Evolutionary conservation across 2,113 vertebrate genomes (phyloP), one percentile per base, ranked within the genome.

Genomic region (Takifugu bimaculatus): DNA sequence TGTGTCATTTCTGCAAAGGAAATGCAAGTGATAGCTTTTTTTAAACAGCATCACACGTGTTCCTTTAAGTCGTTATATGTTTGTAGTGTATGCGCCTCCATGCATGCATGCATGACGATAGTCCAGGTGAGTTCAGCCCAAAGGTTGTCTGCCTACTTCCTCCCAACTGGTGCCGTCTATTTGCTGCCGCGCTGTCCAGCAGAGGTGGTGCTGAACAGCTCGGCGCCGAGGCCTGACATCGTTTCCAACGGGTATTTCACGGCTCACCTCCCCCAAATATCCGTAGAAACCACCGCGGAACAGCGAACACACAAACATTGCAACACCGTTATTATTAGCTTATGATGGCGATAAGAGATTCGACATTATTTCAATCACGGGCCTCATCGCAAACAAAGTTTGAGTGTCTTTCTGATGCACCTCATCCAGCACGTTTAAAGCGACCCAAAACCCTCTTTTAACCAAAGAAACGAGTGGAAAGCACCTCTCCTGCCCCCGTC

Each of bases 201-300:
- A 82, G 70, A 67, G 70, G 74, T 84, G 87, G 87, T 88, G 83
- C 87, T 88, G 85, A 87, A 88, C 74, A 50, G 11, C 64, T 66
- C 42, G 57, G 54, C 59, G 70, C 74, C 44, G 66, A 67, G 78
- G 82, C 80, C 78, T 64, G 50, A 6, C 53, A 10, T 39, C 43
- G n/a, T 4, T 7, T n/a, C 42, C n/a, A 15, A 26, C 51, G 3
- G 78, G 69, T 70, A 72, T 61, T 20, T n/a, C 44, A 52, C 69
- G 43, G 25, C 44, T 13, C 60, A 42, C 4, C n/a, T 14, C 55
- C 32, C 60, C 50, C 6, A 71, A 49, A 26, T 9, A 9, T 6
- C 13, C 2, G n/a, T 9, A 7, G 15, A 54, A 6, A 13, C 25
- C 11, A 13, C 3, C 54, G 4, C 12, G 9, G 32, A 43, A 27